Evolutionary conservation across 2,797 vertebrate genomes (phyloP).

Genomic region (Pelodytes ibericus): DNA sequence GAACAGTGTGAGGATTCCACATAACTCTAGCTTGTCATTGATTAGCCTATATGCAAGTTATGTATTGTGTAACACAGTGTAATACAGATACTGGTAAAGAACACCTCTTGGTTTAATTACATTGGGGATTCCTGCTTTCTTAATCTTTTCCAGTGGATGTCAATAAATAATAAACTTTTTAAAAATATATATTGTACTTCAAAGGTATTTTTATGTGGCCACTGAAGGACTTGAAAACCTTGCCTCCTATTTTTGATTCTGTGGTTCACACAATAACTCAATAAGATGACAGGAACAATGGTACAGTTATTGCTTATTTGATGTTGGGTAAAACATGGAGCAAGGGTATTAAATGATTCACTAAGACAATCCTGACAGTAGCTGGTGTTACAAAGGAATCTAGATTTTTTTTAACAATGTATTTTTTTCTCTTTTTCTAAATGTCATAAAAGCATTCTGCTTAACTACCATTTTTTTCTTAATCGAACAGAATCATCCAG

Average conservation of each 20-base stretch:
- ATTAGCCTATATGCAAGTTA: not conserved
- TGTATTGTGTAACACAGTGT: constrained; percentile 6
- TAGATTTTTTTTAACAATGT: constrained; percentile 35
- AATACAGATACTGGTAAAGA: constrained; percentile 13
- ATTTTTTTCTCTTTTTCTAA: constrained; percentile 20
- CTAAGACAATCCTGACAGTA: constrained; percentile 42
- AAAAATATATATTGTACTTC: constrained; percentile 53
- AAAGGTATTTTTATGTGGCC: constrained; percentile 37
- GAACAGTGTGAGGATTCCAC: not conserved
- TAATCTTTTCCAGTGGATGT: constrained; percentile 47
- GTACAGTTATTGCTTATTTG: constrained; percentile 52
- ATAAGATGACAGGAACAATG: constrained; percentile 56
- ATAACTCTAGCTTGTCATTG: not conserved
- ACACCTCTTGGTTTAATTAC: constrained; percentile 30
- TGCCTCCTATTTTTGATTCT: constrained; percentile 38
- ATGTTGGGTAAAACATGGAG: constrained; percentile 54
- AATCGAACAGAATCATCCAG: too few relatives aligned
- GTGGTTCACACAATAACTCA: constrained; percentile 35
- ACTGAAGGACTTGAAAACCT: constrained; percentile 31
- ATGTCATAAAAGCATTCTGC: constrained; percentile 44
- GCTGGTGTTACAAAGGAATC: constrained; percentile 19
- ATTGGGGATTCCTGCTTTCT: constrained; percentile 18
- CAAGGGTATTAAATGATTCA: constrained; percentile 56
- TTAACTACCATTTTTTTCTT: not conserved
- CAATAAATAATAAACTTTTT: constrained; percentile 55